These are phyloP conservation scores for Octodonta nipae DNA, from an alignment of 2,888 invertebrate genomes.

Conservation along the genomic window DNA sequence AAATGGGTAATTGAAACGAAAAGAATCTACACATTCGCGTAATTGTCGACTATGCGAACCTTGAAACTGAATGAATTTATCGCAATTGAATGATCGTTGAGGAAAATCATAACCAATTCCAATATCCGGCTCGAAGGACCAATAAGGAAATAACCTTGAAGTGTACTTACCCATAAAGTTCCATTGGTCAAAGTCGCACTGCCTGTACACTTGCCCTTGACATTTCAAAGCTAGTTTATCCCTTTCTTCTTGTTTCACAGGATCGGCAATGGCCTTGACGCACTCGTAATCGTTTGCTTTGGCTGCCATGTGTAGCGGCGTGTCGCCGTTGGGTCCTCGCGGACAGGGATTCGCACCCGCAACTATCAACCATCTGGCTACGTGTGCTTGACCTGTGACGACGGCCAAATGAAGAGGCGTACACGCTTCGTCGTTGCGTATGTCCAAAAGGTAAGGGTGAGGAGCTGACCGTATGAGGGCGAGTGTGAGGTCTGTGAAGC, in stretches of 20 bases:
- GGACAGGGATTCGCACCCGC: slow-evolving; percentile 58
- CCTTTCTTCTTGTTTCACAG: slow-evolving; percentile 42
- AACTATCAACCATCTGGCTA: slow-evolving; percentile 63
- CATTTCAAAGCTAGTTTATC: slow-evolving; percentile 26
- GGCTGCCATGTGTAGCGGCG: slow-evolving; percentile 75
- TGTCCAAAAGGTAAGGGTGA: slow-evolving; percentile 61
- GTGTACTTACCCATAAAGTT: slow-evolving; percentile 74
- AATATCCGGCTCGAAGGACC: too few relatives aligned
- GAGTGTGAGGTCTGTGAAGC: slow-evolving; percentile 56
- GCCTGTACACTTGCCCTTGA: slow-evolving; percentile 33
- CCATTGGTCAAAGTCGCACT: slow-evolving; percentile 56
- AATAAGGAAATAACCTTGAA: too few relatives aligned
- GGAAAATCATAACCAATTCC: too few relatives aligned
- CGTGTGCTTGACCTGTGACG: slow-evolving; percentile 56
- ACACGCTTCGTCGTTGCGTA: slow-evolving; percentile 65
- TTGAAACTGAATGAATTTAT: too few relatives aligned
- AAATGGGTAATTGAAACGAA: too few relatives aligned
- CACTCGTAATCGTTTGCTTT: slow-evolving; percentile 54
- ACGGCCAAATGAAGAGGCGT: slow-evolving; percentile 81
- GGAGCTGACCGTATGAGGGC: slow-evolving; percentile 67
- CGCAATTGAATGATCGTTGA: too few relatives aligned
- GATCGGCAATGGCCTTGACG: slow-evolving; percentile 58
- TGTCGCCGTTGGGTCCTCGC: slow-evolving; percentile 68
- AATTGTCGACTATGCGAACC: too few relatives aligned
- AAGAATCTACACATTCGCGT: too few relatives aligned